These are phyloP conservation scores for Temnothorax curvispinosus DNA, from an alignment of 1,140 invertebrate species.

Conservation along the genomic window DNA sequence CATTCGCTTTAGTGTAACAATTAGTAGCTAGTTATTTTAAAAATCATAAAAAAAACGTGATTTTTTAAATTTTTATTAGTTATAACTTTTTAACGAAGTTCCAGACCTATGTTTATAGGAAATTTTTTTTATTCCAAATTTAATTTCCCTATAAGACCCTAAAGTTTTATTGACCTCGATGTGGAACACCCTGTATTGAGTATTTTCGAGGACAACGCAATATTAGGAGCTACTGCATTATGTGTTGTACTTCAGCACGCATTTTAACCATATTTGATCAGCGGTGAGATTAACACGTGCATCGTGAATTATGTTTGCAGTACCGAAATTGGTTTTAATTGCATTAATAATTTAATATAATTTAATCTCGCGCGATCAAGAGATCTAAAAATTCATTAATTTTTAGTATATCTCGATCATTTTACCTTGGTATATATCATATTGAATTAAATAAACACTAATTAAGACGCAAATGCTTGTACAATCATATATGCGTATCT, in stretches of 20 bases:
- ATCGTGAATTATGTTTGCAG: background rate
- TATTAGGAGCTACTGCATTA: constrained; percentile 16
- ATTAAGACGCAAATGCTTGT: background rate
- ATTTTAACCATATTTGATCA: background rate
- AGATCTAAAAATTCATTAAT: background rate
- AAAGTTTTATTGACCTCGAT: too few relatives aligned
- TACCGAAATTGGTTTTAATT: background rate
- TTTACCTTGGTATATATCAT: background rate
- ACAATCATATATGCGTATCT: background rate
- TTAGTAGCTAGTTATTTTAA: too few relatives aligned
- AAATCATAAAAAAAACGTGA: too few relatives aligned
- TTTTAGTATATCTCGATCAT: background rate
- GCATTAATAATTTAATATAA: background rate
- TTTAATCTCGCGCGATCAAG: background rate
- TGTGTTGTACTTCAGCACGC: background rate
- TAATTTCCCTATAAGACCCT: too few relatives aligned
- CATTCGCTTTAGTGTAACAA: too few relatives aligned
- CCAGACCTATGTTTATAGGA: too few relatives aligned
- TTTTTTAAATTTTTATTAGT: too few relatives aligned
- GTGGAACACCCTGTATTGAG: too few relatives aligned
- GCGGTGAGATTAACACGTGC: background rate
- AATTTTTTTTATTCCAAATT: too few relatives aligned
- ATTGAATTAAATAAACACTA: background rate
- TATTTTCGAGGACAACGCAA: background rate
- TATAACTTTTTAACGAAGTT: too few relatives aligned